Evolutionary conservation across 2,113 vertebrate genomes (phyloP).

Genomic region (Gymnogyps californianus): DNA sequence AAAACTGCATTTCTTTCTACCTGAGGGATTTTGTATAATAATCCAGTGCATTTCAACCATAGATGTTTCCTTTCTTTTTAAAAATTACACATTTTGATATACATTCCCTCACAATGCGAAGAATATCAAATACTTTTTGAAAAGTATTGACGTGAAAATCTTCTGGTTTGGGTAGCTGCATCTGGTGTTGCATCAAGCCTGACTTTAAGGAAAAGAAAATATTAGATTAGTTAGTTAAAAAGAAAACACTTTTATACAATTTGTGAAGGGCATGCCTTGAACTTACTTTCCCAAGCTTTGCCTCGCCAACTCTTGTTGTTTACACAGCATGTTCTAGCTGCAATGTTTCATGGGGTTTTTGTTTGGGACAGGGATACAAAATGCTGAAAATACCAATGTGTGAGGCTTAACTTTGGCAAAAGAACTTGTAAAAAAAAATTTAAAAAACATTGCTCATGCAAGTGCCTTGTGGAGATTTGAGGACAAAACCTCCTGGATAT

Average conservation of each 20-base stretch:
- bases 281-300: not conserved
- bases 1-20: not conserved
- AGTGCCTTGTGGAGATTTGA: not conserved
- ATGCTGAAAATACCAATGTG: not conserved
- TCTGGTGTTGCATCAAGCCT: not conserved
- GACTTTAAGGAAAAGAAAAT: not conserved
- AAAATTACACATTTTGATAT: not conserved
- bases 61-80: not conserved
- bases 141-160: not conserved
- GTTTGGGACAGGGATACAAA: not conserved
- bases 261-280: not conserved
- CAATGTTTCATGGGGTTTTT: not conserved
- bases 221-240: not conserved
- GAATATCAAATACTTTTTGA: not conserved
- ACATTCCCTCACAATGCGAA: not conserved
- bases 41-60: not conserved
- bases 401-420: not conserved
- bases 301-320: not conserved
- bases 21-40: not conserved
- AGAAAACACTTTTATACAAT: not conserved
- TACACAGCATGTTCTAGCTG: not conserved
- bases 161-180: not conserved
- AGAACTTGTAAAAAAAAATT: not conserved
- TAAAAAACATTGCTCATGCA: not conserved
- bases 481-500: not conserved